phyloP scores from a whole-genome alignment of 1,140 invertebrate genomes.

The Pomacea maculata region DNA sequence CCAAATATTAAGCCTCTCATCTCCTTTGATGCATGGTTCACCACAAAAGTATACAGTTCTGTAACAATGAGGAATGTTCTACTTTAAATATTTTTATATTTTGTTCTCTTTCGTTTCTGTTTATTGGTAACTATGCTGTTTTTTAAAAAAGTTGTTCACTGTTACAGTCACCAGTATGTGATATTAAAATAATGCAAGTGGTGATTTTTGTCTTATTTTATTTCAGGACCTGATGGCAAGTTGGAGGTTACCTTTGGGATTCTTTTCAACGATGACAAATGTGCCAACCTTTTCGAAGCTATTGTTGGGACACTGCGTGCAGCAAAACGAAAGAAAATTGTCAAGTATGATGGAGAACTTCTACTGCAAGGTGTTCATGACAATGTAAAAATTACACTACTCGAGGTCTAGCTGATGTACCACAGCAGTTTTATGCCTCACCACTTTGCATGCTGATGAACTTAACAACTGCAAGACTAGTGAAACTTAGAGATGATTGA shows the following conservation, averaged over 20 bases:
- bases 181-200: not conserved
- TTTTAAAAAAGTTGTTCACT: not conserved
- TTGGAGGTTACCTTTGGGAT: constrained; percentile 50
- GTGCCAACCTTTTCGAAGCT: constrained; percentile 62
- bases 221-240: constrained; percentile 45
- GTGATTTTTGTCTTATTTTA: constrained; percentile 11
- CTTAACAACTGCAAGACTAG: too few relatives aligned
- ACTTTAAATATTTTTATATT: too few relatives aligned
- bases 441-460: too few relatives aligned
- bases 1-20: too few relatives aligned
- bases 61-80: too few relatives aligned
- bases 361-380: constrained; percentile 59
- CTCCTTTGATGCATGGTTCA: too few relatives aligned
- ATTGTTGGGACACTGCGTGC: constrained; percentile 57
- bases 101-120: not conserved
- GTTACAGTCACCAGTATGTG: not conserved
- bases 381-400: constrained; percentile 46
- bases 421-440: too few relatives aligned
- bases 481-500: too few relatives aligned
- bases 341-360: constrained; percentile 55
- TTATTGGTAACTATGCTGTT: not conserved
- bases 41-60: too few relatives aligned
- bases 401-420: constrained; percentile 28
- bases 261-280: constrained; percentile 54
- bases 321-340: constrained; percentile 55